phyloP scores from a whole-genome alignment of 1,140 invertebrate species.

The Acromyrmex echinatior region DNA sequence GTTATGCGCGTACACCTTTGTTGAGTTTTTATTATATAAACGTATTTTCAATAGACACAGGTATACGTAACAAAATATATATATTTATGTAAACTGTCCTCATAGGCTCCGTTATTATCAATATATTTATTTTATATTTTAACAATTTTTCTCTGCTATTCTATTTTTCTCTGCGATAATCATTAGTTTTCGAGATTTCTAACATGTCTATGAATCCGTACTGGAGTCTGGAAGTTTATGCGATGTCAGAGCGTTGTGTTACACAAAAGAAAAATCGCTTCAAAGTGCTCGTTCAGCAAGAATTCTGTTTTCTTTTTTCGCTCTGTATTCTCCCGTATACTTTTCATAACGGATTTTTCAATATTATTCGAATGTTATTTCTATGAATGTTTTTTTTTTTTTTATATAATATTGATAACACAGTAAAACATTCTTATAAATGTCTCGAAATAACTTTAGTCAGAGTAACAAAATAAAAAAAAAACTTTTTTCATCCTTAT shows the following conservation, averaged over 20 bases:
- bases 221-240: slow-evolving; percentile 26
- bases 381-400: neutral
- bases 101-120: neutral
- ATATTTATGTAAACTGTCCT: neutral
- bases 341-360: neutral
- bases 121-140: neutral
- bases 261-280: slow-evolving; percentile 52
- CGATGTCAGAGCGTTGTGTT: slow-evolving; percentile 26
- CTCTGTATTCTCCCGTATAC: neutral
- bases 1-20: neutral
- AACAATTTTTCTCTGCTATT: neutral
- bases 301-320: slow-evolving; percentile 26
- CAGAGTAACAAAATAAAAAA: no score
- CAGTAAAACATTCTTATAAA: neutral
- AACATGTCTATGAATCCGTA: slow-evolving; percentile 22
- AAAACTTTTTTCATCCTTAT: neutral
- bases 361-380: slow-evolving; percentile 31
- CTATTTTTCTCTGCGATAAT: slow-evolving; percentile 14
- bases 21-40: neutral
- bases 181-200: slow-evolving; percentile 30
- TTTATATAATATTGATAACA: neutral
- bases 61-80: neutral
- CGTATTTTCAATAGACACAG: neutral
- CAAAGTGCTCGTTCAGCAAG: slow-evolving; percentile 32
- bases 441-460: neutral